Conservation (phyloP, 2,888 invertebrate species). For the Leptinotarsa peninsularis region DNA sequence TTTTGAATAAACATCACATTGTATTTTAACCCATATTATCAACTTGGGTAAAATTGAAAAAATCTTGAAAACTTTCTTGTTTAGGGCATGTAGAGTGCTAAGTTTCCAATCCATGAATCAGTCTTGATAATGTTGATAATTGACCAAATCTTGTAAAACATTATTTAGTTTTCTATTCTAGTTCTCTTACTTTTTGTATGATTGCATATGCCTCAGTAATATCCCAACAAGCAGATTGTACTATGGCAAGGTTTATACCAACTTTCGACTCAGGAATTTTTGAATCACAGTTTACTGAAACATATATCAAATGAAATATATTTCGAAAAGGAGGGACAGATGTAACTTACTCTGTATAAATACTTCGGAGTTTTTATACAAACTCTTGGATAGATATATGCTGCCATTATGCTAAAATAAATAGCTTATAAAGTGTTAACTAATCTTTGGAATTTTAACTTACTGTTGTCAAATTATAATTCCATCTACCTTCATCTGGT, state of each 20-base stretch:
- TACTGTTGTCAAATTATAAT: constrained; percentile 69
- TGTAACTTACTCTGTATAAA: constrained; percentile 74
- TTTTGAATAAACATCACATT: too few relatives aligned
- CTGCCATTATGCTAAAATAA: constrained; percentile 66
- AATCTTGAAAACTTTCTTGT: too few relatives aligned
- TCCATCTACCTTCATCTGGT: constrained; percentile 78
- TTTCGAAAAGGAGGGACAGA: neutral
- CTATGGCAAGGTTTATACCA: constrained; percentile 69
- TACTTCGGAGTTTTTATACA: constrained; percentile 79
- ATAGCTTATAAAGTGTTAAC: constrained; percentile 18
- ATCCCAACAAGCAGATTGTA: constrained; percentile 72
- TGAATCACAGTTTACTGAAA: constrained; percentile 68
- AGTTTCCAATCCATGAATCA: too few relatives aligned
- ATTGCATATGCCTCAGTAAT: constrained; percentile 60
- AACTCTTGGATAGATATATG: constrained; percentile 71
- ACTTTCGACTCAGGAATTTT: constrained; percentile 62
- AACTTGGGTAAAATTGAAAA: too few relatives aligned
- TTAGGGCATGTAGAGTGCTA: too few relatives aligned
- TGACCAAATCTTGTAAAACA: neutral
- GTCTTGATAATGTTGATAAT: too few relatives aligned
- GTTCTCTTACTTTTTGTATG: constrained; percentile 57
- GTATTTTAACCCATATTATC: too few relatives aligned
- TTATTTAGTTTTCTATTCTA: neutral
- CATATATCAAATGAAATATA: constrained; percentile 16
- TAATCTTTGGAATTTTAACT: constrained; percentile 30